These are phyloP conservation scores for Cheilosia vernalis DNA, from an alignment of 2,888 invertebrate genomes.

Conservation along the genomic window DNA sequence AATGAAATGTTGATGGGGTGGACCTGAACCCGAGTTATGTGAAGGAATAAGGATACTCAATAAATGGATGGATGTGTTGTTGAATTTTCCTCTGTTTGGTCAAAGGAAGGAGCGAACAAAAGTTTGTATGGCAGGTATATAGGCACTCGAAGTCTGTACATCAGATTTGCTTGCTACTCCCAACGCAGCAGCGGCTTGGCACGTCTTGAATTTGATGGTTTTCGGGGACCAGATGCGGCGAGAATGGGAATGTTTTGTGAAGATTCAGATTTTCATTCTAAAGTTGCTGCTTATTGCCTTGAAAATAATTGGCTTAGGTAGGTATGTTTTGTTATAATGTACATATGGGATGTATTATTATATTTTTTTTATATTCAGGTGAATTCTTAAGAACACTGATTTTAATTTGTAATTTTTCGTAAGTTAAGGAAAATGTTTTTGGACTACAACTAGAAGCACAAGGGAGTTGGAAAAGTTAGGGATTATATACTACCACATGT, in stretches of 20 bases:
- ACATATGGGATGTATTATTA: background rate
- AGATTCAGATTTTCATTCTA: conserved; percentile 49
- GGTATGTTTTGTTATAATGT: background rate
- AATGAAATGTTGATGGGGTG: conserved; percentile 69
- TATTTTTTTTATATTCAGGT: background rate
- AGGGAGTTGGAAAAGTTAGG: no score
- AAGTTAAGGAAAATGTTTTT: no score
- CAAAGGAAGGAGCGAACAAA: conserved; percentile 2
- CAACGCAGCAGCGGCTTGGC: background rate
- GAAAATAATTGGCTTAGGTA: conserved; percentile 34
- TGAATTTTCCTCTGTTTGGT: conserved; percentile 35
- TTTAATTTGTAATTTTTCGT: no score
- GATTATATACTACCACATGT: no score
- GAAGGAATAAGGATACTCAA: conserved; percentile 64
- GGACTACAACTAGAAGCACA: no score
- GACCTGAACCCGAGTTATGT: conserved; percentile 57
- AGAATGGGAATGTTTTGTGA: conserved; percentile 22
- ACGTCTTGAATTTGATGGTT: conserved; percentile 37
- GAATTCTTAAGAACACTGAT: no score
- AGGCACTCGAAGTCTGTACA: conserved; percentile 3
- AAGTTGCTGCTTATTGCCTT: conserved; percentile 34
- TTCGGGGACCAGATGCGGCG: conserved; percentile 5
- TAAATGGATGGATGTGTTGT: conserved; percentile 57
- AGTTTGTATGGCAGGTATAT: background rate
- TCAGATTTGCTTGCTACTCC: conserved; percentile 3